A percentile compares a stretch with the other conserved stretches of the same genome.
Evolutionary conservation across 2,797 vertebrate species (phyloP).

Genomic region (Periparus ater): DNA sequence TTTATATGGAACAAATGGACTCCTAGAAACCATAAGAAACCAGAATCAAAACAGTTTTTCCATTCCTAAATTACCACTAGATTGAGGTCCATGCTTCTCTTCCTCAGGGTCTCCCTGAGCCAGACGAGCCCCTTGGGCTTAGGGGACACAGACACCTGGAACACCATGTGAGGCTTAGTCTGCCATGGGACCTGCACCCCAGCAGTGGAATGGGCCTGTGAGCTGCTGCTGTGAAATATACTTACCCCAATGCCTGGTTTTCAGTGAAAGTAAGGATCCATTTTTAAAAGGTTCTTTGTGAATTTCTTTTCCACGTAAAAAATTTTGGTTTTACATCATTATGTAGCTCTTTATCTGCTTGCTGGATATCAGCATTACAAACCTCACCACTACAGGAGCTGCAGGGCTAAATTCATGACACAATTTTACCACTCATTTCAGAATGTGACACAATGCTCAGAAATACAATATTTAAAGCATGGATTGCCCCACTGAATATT

Average conservation of each 20-base stretch:
- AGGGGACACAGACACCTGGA: rapidly evolving
- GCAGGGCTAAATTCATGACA: neutral
- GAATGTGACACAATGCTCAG: neutral
- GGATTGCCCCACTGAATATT: neutral
- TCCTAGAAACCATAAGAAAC: neutral
- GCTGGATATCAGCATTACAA: neutral
- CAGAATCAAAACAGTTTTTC: neutral
- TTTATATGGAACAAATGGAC: neutral
- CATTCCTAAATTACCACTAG: neutral
- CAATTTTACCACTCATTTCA: neutral
- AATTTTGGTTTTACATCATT: neutral
- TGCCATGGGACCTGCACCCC: rapidly evolving
- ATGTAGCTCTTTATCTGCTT: neutral
- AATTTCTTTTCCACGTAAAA: neutral
- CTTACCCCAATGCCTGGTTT: neutral
- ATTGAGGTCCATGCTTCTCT: neutral
- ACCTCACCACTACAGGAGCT: neutral
- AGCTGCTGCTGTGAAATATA: neutral
- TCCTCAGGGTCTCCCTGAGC: neutral
- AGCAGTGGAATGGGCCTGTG: neutral
- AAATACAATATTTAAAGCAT: neutral
- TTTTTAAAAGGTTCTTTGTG: neutral
- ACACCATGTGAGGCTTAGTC: neutral
- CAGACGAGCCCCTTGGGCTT: rapidly evolving
- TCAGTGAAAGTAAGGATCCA: neutral